phyloP scores from a whole-genome alignment of 2,888 invertebrate species.

The Sturmia bella region DNA sequence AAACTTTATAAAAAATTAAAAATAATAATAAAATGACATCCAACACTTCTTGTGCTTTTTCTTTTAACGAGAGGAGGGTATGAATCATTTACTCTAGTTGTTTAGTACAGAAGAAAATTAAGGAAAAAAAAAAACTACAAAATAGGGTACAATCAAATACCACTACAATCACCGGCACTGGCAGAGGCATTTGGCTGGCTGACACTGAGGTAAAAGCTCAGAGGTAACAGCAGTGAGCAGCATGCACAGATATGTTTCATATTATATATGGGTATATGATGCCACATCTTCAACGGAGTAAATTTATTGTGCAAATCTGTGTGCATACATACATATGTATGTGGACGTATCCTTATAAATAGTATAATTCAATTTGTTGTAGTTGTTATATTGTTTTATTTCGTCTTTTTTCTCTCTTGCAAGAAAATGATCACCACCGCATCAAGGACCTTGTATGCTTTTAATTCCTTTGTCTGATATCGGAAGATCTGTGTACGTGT shows the following conservation, averaged over 20 bases:
- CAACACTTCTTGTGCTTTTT: constrained; percentile 80
- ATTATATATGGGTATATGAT: too few species aligned
- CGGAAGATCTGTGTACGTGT: neutral
- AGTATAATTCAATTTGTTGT: constrained; percentile 53
- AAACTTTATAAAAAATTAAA: constrained; percentile 67
- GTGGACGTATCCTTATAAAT: constrained; percentile 32
- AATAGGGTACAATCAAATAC: constrained; percentile 53
- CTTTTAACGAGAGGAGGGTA: constrained; percentile 56
- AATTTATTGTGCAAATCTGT: neutral
- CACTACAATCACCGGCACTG: constrained; percentile 31
- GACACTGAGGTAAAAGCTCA: constrained; percentile 23
- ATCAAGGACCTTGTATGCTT: constrained; percentile 61
- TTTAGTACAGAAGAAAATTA: constrained; percentile 32
- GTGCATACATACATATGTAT: constrained; percentile 34
- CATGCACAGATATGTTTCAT: constrained; percentile 14
- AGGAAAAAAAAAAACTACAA: constrained; percentile 34
- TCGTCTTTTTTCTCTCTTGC: constrained; percentile 11
- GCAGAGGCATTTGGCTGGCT: too few species aligned
- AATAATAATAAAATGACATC: constrained; percentile 82
- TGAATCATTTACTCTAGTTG: constrained; percentile 59
- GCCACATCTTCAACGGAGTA: constrained; percentile 13
- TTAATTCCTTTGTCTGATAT: constrained; percentile 54
- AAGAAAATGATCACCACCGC: constrained; percentile 54
- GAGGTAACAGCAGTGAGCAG: neutral
- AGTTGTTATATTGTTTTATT: constrained; percentile 32